These are phyloP conservation scores for Lordiphosa collinella DNA, from an alignment of 1,140 invertebrate genomes.

Conservation along the genomic window DNA sequence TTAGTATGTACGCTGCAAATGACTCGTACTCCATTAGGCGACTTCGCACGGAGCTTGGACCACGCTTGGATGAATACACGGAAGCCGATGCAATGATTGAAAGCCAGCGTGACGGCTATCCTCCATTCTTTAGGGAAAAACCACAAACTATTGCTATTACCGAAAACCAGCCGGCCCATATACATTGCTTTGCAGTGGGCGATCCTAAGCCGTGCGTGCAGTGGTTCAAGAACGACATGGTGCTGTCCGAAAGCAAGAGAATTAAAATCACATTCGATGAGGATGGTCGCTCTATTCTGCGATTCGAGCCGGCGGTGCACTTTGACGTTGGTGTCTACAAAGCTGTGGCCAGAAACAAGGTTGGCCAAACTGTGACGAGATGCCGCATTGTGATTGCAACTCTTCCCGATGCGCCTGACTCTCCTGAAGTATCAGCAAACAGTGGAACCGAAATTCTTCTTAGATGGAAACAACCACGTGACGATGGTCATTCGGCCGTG, in stretches of 20 bases:
- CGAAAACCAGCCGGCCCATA: slow-evolving; percentile 87
- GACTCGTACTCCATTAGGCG: slow-evolving; percentile 87
- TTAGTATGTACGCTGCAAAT: slow-evolving; percentile 87
- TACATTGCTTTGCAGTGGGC: slow-evolving; percentile 92
- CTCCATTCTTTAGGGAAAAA: slow-evolving; percentile 91
- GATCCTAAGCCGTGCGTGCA: slow-evolving; percentile 94
- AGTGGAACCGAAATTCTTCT: slow-evolving; percentile 93
- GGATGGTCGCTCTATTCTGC: slow-evolving; percentile 88
- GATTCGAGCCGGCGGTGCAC: slow-evolving; percentile 86
- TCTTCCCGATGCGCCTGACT: slow-evolving; percentile 90
- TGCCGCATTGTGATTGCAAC: slow-evolving; percentile 87
- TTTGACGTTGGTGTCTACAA: slow-evolving; percentile 96
- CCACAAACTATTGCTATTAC: slow-evolving; percentile 89
- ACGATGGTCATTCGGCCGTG: slow-evolving; percentile 91
- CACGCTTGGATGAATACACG: slow-evolving; percentile 88
- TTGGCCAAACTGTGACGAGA: slow-evolving; percentile 88
- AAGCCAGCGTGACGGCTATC: slow-evolving; percentile 87
- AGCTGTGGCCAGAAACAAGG: slow-evolving; percentile 93
- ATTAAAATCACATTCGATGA: slow-evolving; percentile 88
- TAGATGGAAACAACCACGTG: slow-evolving; percentile 92
- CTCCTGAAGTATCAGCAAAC: slow-evolving; percentile 89
- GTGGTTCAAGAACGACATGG: slow-evolving; percentile 97
- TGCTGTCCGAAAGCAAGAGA: slow-evolving; percentile 88
- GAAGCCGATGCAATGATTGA: slow-evolving; percentile 92
- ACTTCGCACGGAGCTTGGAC: slow-evolving; percentile 89